Evolutionary conservation across 1,140 invertebrate genomes (phyloP).

Genomic region (Pogonomyrmex californicus): DNA sequence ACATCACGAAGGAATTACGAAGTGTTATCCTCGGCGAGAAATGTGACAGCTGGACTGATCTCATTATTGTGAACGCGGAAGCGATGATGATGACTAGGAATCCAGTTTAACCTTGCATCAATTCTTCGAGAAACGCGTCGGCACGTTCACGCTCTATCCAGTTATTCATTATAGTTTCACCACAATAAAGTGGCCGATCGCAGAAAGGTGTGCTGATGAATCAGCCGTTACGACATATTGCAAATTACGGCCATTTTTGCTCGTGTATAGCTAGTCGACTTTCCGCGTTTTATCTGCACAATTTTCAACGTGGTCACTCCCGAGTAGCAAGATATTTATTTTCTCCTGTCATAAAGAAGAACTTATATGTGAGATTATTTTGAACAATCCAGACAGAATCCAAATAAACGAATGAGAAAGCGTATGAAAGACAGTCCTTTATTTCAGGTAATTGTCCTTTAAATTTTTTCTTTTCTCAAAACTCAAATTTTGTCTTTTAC

Average conservation of each 20-base stretch:
- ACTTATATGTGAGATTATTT: not conserved
- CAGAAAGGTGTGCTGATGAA: conserved; percentile 29
- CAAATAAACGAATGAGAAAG: not conserved
- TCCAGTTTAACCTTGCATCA: conserved; percentile 60
- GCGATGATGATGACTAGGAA: conserved; percentile 32
- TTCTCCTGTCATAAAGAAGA: not conserved
- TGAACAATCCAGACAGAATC: not conserved
- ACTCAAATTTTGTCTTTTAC: too few species aligned
- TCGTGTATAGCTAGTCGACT: not conserved
- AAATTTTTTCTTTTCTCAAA: too few species aligned
- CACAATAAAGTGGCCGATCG: conserved; percentile 25
- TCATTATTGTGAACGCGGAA: conserved; percentile 62
- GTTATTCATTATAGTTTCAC: conserved; percentile 15
- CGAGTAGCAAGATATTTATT: not conserved
- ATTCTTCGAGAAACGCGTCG: not conserved
- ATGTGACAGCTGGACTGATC: conserved; percentile 58
- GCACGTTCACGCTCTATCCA: not conserved
- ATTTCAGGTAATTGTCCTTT: too few species aligned
- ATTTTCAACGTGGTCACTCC: not conserved
- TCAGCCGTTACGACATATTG: conserved; percentile 12
- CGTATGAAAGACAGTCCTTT: too few species aligned
- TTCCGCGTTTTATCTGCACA: not conserved
- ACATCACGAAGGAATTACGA: not conserved
- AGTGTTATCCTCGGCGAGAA: conserved; percentile 12
- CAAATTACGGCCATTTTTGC: conserved; percentile 24